A percentile compares a stretch with the other conserved stretches of the same genome.
Conservation (phyloP, 2,113 vertebrate species). For the Carassius carassius region DNA sequence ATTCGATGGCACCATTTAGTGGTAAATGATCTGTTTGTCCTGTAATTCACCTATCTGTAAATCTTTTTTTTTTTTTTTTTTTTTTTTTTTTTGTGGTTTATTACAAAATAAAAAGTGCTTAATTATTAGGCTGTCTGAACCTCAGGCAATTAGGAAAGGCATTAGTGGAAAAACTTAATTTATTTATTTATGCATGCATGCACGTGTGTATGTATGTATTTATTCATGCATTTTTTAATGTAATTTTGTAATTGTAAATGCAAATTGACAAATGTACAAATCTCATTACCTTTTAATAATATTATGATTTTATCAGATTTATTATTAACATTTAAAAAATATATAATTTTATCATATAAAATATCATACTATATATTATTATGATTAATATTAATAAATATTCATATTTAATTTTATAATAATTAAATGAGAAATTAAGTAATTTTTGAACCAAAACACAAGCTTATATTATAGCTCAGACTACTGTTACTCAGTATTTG, state of each 20-base stretch:
- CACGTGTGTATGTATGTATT: no score
- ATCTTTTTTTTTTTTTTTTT: no score
- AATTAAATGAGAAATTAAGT: background rate
- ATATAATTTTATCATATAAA: background rate
- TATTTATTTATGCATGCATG: no score
- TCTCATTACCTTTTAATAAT: background rate
- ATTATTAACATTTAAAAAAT: no score
- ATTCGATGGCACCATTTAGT: conserved; percentile 15
- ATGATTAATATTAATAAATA: background rate
- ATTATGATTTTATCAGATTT: no score
- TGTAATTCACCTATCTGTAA: background rate
- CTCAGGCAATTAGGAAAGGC: background rate
- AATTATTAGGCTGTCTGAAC: background rate
- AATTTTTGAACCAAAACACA: background rate
- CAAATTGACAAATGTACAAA: background rate
- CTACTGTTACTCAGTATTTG: background rate
- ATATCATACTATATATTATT: background rate
- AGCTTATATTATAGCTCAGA: background rate
- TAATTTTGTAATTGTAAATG: background rate
- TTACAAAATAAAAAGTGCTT: background rate
- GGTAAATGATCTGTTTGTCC: background rate
- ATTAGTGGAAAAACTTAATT: background rate
- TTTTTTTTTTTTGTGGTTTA: no score
- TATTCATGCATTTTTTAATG: background rate
- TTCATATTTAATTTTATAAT: background rate